These are phyloP conservation scores for Eumaeus atala DNA, from an alignment of 1,140 invertebrate genomes.

Conservation along the genomic window DNA sequence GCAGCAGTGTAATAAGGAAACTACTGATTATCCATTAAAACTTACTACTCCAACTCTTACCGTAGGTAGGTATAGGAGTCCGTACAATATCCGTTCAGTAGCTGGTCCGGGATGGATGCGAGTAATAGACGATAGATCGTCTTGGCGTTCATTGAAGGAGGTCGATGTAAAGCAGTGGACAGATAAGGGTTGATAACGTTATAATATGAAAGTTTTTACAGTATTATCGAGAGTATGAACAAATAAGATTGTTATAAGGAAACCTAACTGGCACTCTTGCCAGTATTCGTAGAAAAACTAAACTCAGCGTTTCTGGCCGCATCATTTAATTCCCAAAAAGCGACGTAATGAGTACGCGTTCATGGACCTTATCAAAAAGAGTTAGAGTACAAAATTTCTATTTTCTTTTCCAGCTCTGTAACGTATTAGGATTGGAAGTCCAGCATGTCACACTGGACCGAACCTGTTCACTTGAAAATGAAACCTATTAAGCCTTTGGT, in stretches of 20 bases:
- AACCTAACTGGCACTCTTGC: constrained; percentile 2
- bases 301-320: constrained; percentile 16
- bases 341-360: constrained; percentile 17
- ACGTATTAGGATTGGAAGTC: constrained; percentile 42
- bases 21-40: too few species aligned
- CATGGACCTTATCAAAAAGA: constrained; percentile 29
- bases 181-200: too few species aligned
- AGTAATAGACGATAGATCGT: too few species aligned
- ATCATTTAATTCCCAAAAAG: constrained; percentile 25
- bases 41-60: too few species aligned
- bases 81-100: too few species aligned
- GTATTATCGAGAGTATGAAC: neutral
- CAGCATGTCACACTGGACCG: constrained; percentile 46
- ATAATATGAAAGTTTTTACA: neutral
- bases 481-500: constrained; percentile 65
- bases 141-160: too few species aligned
- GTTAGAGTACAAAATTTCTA: constrained; percentile 36
- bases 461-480: constrained; percentile 68
- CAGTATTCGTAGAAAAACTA: constrained; percentile 8
- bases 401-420: constrained; percentile 21
- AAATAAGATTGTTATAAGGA: constrained; percentile 8
- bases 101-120: too few species aligned
- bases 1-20: too few species aligned
- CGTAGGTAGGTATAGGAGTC: too few species aligned
- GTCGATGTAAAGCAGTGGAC: too few species aligned